Evolutionary conservation across 2,113 vertebrate species (phyloP).

Genomic region (Orycteropus afer): DNA sequence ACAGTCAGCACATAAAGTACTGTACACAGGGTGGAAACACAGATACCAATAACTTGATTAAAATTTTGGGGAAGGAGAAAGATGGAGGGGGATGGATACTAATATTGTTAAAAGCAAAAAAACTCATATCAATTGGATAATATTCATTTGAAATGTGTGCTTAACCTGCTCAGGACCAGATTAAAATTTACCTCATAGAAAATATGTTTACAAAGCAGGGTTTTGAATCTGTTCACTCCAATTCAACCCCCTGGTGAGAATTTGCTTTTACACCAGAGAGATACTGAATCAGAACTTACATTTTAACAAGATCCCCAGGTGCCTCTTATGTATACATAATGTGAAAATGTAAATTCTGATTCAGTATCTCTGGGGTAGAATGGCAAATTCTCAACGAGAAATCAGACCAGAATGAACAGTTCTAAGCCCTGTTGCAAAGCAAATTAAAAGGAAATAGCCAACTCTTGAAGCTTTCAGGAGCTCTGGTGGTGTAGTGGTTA

Average conservation of each 20-base stretch:
- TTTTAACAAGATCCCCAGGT: no score
- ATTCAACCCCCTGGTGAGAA: no score
- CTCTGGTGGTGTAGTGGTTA: no score
- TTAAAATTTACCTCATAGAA: background rate
- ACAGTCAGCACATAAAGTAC: conserved; percentile 5
- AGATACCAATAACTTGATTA: background rate
- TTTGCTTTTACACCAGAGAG: no score
- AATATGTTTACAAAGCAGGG: background rate
- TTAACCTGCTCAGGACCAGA: background rate
- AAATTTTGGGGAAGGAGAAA: background rate
- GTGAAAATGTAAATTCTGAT: background rate
- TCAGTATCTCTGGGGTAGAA: background rate
- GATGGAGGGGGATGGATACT: background rate
- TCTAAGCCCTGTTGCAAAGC: background rate
- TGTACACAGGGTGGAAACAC: background rate
- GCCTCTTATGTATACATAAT: no score
- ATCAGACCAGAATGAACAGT: no score
- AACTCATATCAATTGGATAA: background rate
- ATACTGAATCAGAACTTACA: no score
- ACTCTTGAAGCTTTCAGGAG: background rate
- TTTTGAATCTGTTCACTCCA: background rate
- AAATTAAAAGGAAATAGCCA: background rate
- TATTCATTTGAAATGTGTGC: background rate
- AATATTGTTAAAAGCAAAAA: conserved; percentile 12
- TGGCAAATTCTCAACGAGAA: background rate